Evolutionary conservation across 2,888 invertebrate genomes (phyloP).

Genomic region (Gonocerus acuteangulatus): DNA sequence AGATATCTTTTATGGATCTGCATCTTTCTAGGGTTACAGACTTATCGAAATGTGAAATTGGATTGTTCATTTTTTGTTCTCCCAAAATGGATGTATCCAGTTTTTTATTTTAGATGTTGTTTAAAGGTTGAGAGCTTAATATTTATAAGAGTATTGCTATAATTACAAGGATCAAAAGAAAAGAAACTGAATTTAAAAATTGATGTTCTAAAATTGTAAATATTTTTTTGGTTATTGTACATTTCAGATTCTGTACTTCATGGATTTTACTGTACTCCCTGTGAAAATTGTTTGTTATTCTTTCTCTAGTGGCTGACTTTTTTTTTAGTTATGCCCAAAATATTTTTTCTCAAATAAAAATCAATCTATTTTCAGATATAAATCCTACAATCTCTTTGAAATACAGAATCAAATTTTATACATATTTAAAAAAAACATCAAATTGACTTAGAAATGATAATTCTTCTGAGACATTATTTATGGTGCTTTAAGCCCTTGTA

Average conservation of each 20-base stretch:
- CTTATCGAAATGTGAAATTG: conserved; percentile 23
- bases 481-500: conserved; percentile 4
- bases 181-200: conserved; percentile 9
- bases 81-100: neutral
- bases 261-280: neutral
- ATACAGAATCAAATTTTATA: conserved; percentile 8
- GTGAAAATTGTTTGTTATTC: too few species aligned
- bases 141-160: conserved; percentile 17
- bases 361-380: too few species aligned
- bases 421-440: neutral
- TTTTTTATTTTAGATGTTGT: conserved; percentile 22
- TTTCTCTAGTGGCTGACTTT: too few species aligned
- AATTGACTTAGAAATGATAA: conserved; percentile 1
- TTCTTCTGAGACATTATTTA: neutral
- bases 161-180: neutral
- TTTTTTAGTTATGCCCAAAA: too few species aligned
- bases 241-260: neutral
- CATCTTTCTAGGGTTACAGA: conserved; percentile 19
- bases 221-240: neutral
- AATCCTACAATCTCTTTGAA: too few species aligned
- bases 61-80: conserved; percentile 13
- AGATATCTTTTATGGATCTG: conserved; percentile 25
- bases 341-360: too few species aligned
- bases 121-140: conserved; percentile 28
- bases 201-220: conserved; percentile 5